These are phyloP conservation scores for Drosophila aldrichi DNA, from an alignment of 2,888 invertebrate species.

Conservation along the genomic window DNA sequence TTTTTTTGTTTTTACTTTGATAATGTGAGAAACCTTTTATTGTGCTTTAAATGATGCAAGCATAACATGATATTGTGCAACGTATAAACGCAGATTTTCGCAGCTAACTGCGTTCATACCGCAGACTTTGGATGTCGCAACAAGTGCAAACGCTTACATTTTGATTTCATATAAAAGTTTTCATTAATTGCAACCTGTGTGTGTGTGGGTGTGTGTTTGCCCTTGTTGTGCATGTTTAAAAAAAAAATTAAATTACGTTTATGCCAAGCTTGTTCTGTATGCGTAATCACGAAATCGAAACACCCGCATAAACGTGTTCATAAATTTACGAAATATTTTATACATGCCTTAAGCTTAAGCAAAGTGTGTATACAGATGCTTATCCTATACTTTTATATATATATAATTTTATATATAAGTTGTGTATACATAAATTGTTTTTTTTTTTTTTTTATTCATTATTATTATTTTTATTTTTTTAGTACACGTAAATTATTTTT, in stretches of 20 bases:
- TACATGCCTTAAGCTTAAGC: slow-evolving; percentile 64
- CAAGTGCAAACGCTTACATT: slow-evolving; percentile 31
- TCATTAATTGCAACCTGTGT: slow-evolving; percentile 7
- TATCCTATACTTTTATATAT: slow-evolving; percentile 47
- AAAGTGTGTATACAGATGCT: slow-evolving; percentile 55
- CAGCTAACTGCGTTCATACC: slow-evolving; percentile 57
- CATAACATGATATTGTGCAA: slow-evolving; percentile 32
- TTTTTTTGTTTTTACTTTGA: slow-evolving; percentile 8
- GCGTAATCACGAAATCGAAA: slow-evolving; percentile 52
- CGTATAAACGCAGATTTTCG: slow-evolving; percentile 31
- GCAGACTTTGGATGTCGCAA: slow-evolving; percentile 57
- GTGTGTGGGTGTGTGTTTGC: slow-evolving; percentile 18
- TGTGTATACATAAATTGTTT: slow-evolving; percentile 63
- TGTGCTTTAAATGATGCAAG: slow-evolving; percentile 31
- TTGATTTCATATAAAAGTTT: slow-evolving; percentile 12
- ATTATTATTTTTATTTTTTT: slow-evolving; percentile 46
- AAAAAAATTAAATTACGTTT: slow-evolving; percentile 44
- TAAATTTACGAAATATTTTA: slow-evolving; percentile 54
- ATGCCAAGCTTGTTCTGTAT: slow-evolving; percentile 41
- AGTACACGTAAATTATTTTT: slow-evolving; percentile 66
- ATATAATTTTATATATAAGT: slow-evolving; percentile 55
- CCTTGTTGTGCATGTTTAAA: slow-evolving; percentile 46
- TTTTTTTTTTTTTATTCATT: not conserved
- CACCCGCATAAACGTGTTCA: slow-evolving; percentile 52
- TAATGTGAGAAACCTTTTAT: slow-evolving; percentile 49